Percentiles rank a stretch among this genome's conserved stretches.
These are phyloP conservation scores for Cephus pygmeus DNA, from an alignment of 2,888 invertebrate genomes.

Conservation along the genomic window DNA sequence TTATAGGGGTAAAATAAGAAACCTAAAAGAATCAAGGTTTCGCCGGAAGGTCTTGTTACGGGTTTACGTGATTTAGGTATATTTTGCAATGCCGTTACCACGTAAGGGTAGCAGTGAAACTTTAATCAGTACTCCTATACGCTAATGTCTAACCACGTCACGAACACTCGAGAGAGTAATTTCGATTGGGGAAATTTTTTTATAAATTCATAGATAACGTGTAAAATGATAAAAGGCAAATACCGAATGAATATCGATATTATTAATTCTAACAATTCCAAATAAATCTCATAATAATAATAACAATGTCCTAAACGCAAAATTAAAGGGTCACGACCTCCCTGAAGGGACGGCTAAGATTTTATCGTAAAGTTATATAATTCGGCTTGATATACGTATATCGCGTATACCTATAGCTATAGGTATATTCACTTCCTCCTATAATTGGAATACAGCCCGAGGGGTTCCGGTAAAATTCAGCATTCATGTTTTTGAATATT, in stretches of 20 bases:
- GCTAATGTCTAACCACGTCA: not conserved
- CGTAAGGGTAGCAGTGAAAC: not conserved
- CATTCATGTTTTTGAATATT: slow-evolving; percentile 28
- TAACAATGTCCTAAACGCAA: not conserved
- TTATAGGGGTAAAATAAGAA: not conserved
- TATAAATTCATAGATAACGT: not conserved
- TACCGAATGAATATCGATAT: not conserved
- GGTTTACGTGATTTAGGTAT: not conserved
- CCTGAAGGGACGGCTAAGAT: not conserved
- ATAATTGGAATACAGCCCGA: not conserved
- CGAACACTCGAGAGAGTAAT: not conserved
- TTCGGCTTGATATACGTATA: not conserved
- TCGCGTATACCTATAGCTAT: not conserved
- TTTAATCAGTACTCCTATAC: not conserved
- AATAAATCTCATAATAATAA: not conserved
- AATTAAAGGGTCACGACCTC: not conserved
- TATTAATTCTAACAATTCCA: not conserved
- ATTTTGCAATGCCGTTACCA: not conserved
- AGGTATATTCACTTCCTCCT: not conserved
- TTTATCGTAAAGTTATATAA: not conserved
- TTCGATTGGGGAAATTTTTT: not conserved
- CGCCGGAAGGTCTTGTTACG: not conserved
- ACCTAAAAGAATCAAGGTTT: not conserved
- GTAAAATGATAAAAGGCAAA: not conserved
- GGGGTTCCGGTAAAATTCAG: slow-evolving; percentile 6